A percentile compares a stretch with the other conserved stretches of the same genome.
Conservation (phyloP, 2,113 vertebrate species). For the Cheirogaleus medius region DNA sequence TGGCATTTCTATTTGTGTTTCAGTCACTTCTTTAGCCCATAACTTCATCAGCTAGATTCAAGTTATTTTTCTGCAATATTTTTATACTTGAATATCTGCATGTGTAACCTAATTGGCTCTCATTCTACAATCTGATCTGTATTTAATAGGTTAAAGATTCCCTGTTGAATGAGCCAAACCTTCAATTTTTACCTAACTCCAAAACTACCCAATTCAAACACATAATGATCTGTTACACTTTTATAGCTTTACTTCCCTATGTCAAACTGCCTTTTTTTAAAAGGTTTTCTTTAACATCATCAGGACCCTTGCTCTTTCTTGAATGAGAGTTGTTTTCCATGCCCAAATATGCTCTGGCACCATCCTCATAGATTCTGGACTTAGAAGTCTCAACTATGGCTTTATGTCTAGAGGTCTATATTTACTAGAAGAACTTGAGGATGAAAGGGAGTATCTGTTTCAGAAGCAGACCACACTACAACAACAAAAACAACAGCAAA, state of each 20-base stretch:
- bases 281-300: not conserved
- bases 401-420: not conserved
- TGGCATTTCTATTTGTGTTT: not conserved
- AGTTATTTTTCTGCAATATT: not conserved
- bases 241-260: not conserved
- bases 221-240: constrained; percentile 1
- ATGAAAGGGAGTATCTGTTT: constrained; percentile 42
- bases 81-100: constrained; percentile 14
- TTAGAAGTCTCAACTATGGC: not conserved
- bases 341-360: not conserved
- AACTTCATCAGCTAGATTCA: not conserved
- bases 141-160: not conserved
- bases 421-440: not conserved
- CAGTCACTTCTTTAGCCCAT: not conserved
- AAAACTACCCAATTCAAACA: not conserved
- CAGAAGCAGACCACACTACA: constrained; percentile 2
- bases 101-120: not conserved
- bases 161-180: not conserved
- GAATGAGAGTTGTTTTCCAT: not conserved
- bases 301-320: not conserved
- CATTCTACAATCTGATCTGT: not conserved
- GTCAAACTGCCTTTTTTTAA: not conserved
- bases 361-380: not conserved
- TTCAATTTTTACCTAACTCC: not conserved
- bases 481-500: constrained; percentile 32